Evolutionary conservation across 2,888 invertebrate species (phyloP), one percentile per base, ranked within the genome.

Genomic region (Plebejus argus): DNA sequence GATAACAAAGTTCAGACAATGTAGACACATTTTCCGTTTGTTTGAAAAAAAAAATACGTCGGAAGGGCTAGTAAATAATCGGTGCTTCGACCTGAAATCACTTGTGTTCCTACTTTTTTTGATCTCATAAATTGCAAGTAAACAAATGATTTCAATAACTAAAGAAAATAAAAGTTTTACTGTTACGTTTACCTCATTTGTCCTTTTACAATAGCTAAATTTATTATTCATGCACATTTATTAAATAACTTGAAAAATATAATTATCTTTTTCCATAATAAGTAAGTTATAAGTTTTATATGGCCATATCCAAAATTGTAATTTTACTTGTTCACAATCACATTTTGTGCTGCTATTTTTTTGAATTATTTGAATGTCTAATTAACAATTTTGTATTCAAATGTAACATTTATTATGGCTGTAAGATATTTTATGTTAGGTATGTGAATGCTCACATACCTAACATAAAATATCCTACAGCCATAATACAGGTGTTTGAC

Each of bases 81-180:
- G 28, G 28, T 28, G 28, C 28, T 28, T 28, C 28, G 2, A 28
- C 28, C 28, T n/a, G 35, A 35, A 35, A 35, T 35, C 7, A 35
- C 6, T 35, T 6, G 6, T 6, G 35, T 35, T 35, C 35, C 35
- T 6, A 6, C 35, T 35, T 6, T 35, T 33, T 39, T 35, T 7
- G 7, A 35, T 35, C 35, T 35, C 35, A 35, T 35, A 35, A 35
- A 35, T 7, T 35, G 35, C 35, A 35, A 35, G 35, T 35, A 35
- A 7, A 35, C 35, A 35, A 35, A 10, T 39, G 10, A 10, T 10
- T 45, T 45, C 10, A 45, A 45, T 45, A 45, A 45, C 45, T 10
- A 61, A 80, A 79, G 79, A 81, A 81, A 75, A 78, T 81, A 70
- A 79, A 80, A 80, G 80, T 79, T 80, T 81, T 80, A 81, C 79